Conservation (phyloP, 2,888 invertebrate genomes). For the Amiota communis region DNA sequence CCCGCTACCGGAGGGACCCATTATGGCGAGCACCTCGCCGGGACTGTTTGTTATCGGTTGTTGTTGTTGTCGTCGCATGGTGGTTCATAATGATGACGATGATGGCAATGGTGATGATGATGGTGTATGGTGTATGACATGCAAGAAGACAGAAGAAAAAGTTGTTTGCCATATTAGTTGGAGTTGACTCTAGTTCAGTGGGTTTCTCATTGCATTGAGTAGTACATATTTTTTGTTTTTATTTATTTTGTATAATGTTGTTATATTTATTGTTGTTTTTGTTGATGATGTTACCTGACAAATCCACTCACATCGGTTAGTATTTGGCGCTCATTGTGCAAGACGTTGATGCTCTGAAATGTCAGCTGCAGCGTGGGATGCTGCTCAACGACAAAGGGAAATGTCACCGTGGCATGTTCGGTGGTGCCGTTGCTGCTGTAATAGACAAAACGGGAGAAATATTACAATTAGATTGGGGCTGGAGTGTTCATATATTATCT, state of each 20-base stretch:
- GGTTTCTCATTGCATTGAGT: slow-evolving; percentile 34
- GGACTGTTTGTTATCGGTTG: slow-evolving; percentile 73
- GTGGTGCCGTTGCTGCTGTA: background rate
- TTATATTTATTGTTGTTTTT: slow-evolving; percentile 15
- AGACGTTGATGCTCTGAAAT: slow-evolving; percentile 78
- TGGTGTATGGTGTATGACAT: slow-evolving; percentile 9
- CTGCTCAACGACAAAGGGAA: slow-evolving; percentile 75
- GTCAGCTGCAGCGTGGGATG: slow-evolving; percentile 79
- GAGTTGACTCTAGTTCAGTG: slow-evolving; percentile 46
- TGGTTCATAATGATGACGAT: too few relatives aligned
- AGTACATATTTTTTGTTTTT: slow-evolving; percentile 17
- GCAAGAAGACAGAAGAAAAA: background rate
- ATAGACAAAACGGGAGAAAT: background rate
- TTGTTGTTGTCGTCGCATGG: background rate
- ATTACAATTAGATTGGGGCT: background rate
- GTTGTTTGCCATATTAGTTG: slow-evolving; percentile 39
- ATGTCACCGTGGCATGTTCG: slow-evolving; percentile 76
- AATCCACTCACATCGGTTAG: slow-evolving; percentile 82
- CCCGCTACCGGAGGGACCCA: slow-evolving; percentile 87
- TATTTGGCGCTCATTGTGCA: slow-evolving; percentile 76
- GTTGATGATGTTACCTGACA: slow-evolving; percentile 73
- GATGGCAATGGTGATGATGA: too few relatives aligned
- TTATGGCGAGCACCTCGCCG: slow-evolving; percentile 85
- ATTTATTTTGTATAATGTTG: slow-evolving; percentile 33
- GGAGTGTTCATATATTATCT: too few relatives aligned